These are phyloP conservation scores for Erebia palarica DNA, from an alignment of 2,888 invertebrate species.

Conservation along the genomic window DNA sequence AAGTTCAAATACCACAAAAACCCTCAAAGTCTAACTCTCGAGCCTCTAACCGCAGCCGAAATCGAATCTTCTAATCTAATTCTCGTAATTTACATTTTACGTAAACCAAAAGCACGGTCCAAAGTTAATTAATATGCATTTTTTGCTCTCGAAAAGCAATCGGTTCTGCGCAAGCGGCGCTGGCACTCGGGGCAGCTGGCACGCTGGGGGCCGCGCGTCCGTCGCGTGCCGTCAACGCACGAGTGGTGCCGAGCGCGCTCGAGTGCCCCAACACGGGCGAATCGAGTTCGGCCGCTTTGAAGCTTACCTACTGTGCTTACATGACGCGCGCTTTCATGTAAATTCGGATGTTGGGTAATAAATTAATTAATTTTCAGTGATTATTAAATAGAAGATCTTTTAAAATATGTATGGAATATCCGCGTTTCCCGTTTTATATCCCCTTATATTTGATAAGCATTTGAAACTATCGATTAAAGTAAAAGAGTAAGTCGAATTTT, in stretches of 20 bases:
- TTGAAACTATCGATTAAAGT: too few relatives aligned
- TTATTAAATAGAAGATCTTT: too few relatives aligned
- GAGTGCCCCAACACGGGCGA: constrained; percentile 47
- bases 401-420: too few relatives aligned
- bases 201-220: constrained; percentile 58
- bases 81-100: constrained; percentile 27
- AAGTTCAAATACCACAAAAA: constrained; percentile 7
- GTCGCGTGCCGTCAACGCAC: constrained; percentile 74
- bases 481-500: too few relatives aligned
- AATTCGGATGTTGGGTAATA: too few relatives aligned
- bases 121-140: constrained; percentile 44
- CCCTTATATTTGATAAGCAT: too few relatives aligned
- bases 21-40: constrained; percentile 12
- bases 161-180: constrained; percentile 64
- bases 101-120: constrained; percentile 38
- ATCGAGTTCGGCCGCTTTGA: constrained; percentile 6
- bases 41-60: constrained; percentile 17
- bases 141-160: constrained; percentile 54
- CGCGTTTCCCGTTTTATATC: too few relatives aligned
- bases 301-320: neutral
- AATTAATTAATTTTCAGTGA: too few relatives aligned
- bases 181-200: constrained; percentile 49
- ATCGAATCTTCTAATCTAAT: constrained; percentile 21
- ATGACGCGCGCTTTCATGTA: neutral
- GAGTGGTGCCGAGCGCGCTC: constrained; percentile 61